A percentile compares a stretch with the other conserved stretches of the same genome.
Conservation (phyloP, 2,888 invertebrate species). For the Nymphalis polychloros region DNA sequence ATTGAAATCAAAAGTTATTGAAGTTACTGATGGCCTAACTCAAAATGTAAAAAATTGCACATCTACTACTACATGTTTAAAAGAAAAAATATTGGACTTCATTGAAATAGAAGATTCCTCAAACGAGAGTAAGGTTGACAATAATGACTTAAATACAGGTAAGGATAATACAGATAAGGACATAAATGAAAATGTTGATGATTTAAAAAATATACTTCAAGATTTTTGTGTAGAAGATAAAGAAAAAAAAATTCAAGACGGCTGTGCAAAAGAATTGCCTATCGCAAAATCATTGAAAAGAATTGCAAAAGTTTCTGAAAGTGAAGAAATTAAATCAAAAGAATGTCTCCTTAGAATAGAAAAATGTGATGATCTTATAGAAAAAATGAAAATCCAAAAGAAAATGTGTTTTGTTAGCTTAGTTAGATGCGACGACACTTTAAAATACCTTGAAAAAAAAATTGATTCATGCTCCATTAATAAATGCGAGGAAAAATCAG, state of each 20-base stretch:
- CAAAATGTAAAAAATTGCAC: background rate
- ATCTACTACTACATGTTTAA: background rate
- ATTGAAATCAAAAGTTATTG: background rate
- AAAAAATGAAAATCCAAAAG: conserved; percentile 45
- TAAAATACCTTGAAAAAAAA: conserved; percentile 12
- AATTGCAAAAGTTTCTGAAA: background rate
- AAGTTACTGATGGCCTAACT: background rate
- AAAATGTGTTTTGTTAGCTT: conserved; percentile 52
- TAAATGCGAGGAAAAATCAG: background rate
- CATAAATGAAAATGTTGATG: conserved; percentile 17
- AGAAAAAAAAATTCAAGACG: background rate
- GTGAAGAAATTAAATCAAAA: conserved; percentile 22
- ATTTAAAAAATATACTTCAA: conserved; percentile 20
- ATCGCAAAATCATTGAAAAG: background rate
- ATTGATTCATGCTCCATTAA: background rate
- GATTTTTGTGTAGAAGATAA: conserved; percentile 18
- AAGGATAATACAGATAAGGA: background rate
- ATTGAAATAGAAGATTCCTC: conserved; percentile 63
- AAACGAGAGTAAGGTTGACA: conserved; percentile 46
- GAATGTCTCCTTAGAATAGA: conserved; percentile 51
- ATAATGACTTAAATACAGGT: background rate
- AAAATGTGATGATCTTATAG: conserved; percentile 56
- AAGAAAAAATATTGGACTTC: conserved; percentile 39
- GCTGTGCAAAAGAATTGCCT: background rate
- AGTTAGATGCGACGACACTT: conserved; percentile 52